Evolutionary conservation across 1,140 invertebrate genomes (phyloP), one percentile per base, ranked within the genome.

Genomic region (Formica selysi): DNA sequence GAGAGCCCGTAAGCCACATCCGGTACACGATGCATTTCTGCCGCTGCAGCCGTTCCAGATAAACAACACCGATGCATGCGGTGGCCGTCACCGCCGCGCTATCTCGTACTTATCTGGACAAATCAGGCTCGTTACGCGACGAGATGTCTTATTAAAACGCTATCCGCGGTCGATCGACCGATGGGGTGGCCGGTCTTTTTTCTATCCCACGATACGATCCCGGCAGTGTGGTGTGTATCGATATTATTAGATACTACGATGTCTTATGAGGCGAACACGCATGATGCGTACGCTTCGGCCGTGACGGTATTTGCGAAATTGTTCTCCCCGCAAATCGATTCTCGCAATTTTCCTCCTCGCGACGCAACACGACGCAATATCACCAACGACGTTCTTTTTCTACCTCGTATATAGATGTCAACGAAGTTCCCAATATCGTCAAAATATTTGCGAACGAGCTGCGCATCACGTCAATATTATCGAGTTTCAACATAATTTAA

Each of bases 1-100:
- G 26, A 57, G 67, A 54, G 65, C 22, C 73, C 67, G 88, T 76
- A 79, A 87, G 85, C 88, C 89, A 87, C 89, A 90, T 90, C 89
- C 89, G 89, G 85, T 85, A 88, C 64, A 87, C 38, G 59, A 19
- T 83, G 84, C 74, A 54, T 84, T 90, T 89, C 74, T 87, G 62
- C 86, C 61, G 59, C 38, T 22, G 65, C n/a, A 44, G 44, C 19
- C 68, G 85, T 85, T 85, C 85, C 79, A 79, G 85, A 90, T 89
- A 87, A 85, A 76, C 80, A 78, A 89, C 38, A 62, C 36, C 41
- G 44, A 57, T 62, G 68, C 51, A 48, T 62, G 51, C 62, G 78
- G 54, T 44, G 67, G 51, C 19, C 74, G 64, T 26, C 3, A 11
- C 29, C 64, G 48, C 19, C 61, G 81, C 76, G 87, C 74, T 89